Base-by-base conservation (phyloP, 1,140 invertebrate genomes). In the Mamestra configurata region DNA sequence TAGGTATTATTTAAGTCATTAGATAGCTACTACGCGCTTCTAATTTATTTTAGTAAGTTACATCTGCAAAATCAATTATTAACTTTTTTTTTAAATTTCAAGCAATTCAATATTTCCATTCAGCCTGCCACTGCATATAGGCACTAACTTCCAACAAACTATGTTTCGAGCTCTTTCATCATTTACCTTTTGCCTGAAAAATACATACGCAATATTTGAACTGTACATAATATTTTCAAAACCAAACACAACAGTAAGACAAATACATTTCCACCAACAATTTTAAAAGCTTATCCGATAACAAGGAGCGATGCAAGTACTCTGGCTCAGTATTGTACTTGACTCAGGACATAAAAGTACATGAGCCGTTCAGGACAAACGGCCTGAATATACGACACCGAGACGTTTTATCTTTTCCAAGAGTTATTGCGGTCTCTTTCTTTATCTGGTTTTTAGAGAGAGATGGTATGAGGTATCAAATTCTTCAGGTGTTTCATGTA, bases 331-430 rank as follows among this genome's bases (percentile, higher is more conserved):
- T 18, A 71, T 53, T 77, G 73, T 76, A 76, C 73, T 76, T 76
- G 73, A 76, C 59, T 53, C 5, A 49, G 46, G 24, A 66, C 43
- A 51, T 66, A 66, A 77, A 77, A 77, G 20, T 77, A 66, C 46
- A 77, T 77, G 75, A 77, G 61, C 57, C 75, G 61, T 66, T 66
- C 59, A 51, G 46, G 68, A 77, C 59, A 66, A 77, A 77, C 61
- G 75, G 46, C 35, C 73, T 76, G 73, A 22, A 53, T 77, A 77
- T 77, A 53, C 43, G 61, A 64, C 40, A 57, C 73, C 35, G 24
- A 77, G 57, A 64, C 46, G 57, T 59, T 76, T 76, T 76, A 76
- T 77, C 61, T 71, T 51, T 11, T 51, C 18, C 24, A 77, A 64
- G 61, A 68, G 18, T 51, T 66, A 64, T 15, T 53, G 75, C 46